Evolutionary conservation across 2,113 vertebrate species (phyloP), one percentile per base, ranked within the genome.

Genomic region (Forbesichthys papilliferus): DNA sequence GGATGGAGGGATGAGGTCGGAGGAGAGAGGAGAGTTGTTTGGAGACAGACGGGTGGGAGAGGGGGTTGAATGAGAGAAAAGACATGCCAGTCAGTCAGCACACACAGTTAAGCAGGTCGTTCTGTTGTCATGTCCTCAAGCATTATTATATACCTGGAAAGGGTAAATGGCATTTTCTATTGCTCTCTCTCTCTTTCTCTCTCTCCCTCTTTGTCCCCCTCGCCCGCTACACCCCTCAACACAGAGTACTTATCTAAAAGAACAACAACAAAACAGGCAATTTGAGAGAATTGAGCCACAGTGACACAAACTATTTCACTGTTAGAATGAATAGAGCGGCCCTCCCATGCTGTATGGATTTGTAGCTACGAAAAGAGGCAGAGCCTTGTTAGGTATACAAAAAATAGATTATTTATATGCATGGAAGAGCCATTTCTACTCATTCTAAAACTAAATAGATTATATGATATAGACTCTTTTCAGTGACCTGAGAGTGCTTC

Each of bases 181-280:
- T 91, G 92, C 86, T 91, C 88, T 92, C 75, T 84, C 82, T 88
- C 73, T 72, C 68, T 86, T 84, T 87, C 27, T 3, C 27, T 27
- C 27, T 27, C 27, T 27, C 27, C 2, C 27, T 27, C 27, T 27
- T 27, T 27, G 27, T 27, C 80, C 77, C 90, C 88, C 87, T 88
- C 84, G 85, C 91, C 87, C 72, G 87, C 90, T 92, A 90, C 90
- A 90, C 88, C 91, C 91, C 91, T 94, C 92, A 94, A 93, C 91
- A 93, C 92, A 93, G 90, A 90, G 91, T 93, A 93, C 93, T 94
- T 93, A 92, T 93, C 91, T 93, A 93, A 93, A 86, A 93, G 88
- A 90, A 90, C 81, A 92, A 86, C 79, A 18, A 20, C 54, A 56
- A n/a, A 20, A 16, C 79, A 86, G 75, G 80, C 73, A 88, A 80